Evolutionary conservation across 1,140 invertebrate species (phyloP).

Genomic region (Bursaphelenchus mucronatus): DNA sequence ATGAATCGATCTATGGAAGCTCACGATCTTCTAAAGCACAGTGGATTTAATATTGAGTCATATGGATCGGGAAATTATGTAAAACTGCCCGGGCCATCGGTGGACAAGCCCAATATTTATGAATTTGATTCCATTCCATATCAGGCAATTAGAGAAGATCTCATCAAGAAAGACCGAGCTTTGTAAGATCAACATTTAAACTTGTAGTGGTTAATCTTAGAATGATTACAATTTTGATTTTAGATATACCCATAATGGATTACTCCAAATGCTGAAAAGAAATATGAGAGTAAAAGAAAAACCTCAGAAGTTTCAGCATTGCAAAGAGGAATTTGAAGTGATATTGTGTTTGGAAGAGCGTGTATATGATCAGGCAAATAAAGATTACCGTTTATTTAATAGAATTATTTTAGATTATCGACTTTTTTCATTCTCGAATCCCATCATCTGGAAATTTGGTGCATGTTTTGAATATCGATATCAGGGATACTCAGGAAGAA

Average conservation of each 20-base stretch:
- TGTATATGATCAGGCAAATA: slow-evolving; percentile 85
- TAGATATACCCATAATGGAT: slow-evolving; percentile 95
- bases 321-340: slow-evolving; percentile 86
- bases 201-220: slow-evolving; percentile 1
- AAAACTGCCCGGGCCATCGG: slow-evolving; percentile 87
- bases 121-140: slow-evolving; percentile 88
- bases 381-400: slow-evolving; percentile 22
- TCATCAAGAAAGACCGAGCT: slow-evolving; percentile 68
- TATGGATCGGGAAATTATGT: slow-evolving; percentile 91
- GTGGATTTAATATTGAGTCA: slow-evolving; percentile 89
- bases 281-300: slow-evolving; percentile 88
- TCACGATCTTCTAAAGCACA: slow-evolving; percentile 76
- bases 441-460: slow-evolving; percentile 67
- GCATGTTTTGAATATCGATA: slow-evolving; percentile 97
- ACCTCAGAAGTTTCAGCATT: slow-evolving; percentile 89
- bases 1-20: slow-evolving; percentile 99
- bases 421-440: slow-evolving; percentile 61
- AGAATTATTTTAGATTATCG: slow-evolving; percentile 47
- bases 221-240: slow-evolving; percentile 21
- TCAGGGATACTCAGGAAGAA: slow-evolving; percentile 99
- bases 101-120: slow-evolving; percentile 93
- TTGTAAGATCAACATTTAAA: slow-evolving; percentile 58
- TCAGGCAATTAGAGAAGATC: slow-evolving; percentile 93
- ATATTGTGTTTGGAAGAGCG: slow-evolving; percentile 95
- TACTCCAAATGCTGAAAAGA: slow-evolving; percentile 95